Conservation (phyloP, 2,888 invertebrate species). For the Platycnemis pennipes region DNA sequence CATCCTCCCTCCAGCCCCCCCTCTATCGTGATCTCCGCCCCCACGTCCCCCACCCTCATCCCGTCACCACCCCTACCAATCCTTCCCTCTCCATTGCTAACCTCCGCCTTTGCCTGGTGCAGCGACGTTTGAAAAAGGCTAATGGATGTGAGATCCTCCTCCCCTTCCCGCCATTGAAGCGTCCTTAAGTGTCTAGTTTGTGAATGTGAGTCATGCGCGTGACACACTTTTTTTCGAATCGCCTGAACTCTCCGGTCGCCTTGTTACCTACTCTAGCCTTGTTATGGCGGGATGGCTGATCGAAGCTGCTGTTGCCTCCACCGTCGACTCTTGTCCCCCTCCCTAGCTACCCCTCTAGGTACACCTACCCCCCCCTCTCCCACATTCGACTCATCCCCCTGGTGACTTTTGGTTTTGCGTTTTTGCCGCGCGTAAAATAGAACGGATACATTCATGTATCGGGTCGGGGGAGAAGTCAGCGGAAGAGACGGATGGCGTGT, state of each 20-base stretch:
- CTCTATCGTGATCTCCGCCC: not conserved
- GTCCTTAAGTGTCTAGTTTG: constrained; percentile 9
- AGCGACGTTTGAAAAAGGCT: not conserved
- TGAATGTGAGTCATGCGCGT: constrained; percentile 27
- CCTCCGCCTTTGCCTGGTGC: not conserved
- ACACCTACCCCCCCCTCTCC: too few species aligned
- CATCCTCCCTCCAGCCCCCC: not conserved
- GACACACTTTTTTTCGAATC: constrained; percentile 31
- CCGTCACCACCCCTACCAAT: not conserved
- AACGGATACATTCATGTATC: not conserved
- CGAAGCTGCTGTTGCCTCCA: too few species aligned
- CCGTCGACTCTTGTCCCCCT: too few species aligned
- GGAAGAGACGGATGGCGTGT: not conserved
- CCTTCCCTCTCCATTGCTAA: not conserved
- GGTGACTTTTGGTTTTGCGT: constrained; percentile 19
- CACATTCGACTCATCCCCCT: not conserved
- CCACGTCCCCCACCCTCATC: not conserved
- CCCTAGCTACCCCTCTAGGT: too few species aligned
- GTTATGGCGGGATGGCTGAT: not conserved
- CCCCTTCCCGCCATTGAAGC: not conserved
- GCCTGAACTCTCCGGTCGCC: constrained; percentile 1
- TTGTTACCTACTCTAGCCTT: constrained; percentile 39
- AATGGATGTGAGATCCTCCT: not conserved
- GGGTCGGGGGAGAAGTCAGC: not conserved
- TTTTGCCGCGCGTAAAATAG: not conserved